These are phyloP conservation scores for Dipodomys stephensi DNA, from an alignment of 2,113 vertebrate genomes.

Conservation along the genomic window DNA sequence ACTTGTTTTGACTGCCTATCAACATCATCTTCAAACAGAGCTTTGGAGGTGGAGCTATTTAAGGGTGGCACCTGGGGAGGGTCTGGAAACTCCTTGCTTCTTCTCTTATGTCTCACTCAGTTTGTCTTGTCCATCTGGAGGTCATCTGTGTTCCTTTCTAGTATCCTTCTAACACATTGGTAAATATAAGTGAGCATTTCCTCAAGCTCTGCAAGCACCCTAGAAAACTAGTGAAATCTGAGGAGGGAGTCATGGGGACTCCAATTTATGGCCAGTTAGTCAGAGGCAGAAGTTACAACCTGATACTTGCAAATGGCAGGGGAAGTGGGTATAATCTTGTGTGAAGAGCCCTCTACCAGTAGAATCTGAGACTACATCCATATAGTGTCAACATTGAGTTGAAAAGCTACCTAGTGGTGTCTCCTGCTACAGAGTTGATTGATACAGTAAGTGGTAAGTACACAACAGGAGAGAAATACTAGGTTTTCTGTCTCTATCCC, in stretches of 20 bases:
- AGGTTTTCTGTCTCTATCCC: background rate
- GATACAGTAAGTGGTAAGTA: background rate
- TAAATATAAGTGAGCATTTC: background rate
- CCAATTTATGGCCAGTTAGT: background rate
- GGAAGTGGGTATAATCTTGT: background rate
- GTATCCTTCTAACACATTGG: background rate
- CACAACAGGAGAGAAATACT: background rate
- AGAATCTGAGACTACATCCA: background rate
- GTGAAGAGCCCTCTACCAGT: background rate
- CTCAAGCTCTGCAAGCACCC: background rate
- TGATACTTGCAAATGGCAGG: background rate
- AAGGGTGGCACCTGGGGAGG: background rate
- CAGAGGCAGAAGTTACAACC: background rate
- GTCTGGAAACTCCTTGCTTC: too few relatives aligned
- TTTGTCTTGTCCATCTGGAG: background rate
- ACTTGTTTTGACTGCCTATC: conserved; percentile 9
- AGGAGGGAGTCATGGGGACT: background rate
- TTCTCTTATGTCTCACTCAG: background rate
- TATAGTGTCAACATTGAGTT: background rate
- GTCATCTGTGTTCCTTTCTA: background rate
- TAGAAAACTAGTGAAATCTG: background rate
- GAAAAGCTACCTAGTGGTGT: too few relatives aligned
- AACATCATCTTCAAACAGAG: background rate
- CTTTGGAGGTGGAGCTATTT: background rate
- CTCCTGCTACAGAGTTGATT: too few relatives aligned